A percentile compares a stretch with the other conserved stretches of the same genome.
Conservation (phyloP, 2,797 vertebrate species). For the Pangasius djambal region DNA sequence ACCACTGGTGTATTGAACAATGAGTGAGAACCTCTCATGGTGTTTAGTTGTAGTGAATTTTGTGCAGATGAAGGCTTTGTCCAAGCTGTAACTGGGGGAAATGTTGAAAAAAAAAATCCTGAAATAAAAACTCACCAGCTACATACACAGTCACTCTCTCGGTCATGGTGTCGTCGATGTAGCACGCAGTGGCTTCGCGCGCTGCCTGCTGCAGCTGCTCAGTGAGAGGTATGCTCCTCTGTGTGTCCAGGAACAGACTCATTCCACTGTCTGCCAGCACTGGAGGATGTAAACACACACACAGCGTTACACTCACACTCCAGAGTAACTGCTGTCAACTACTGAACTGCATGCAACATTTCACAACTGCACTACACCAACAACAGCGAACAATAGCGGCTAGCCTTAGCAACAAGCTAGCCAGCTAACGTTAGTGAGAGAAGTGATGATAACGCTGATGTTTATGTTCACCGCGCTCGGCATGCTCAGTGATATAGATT, state of each 20-base stretch:
- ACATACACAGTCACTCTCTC: slow-evolving; percentile 14
- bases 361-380: not conserved
- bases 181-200: slow-evolving; percentile 17
- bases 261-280: not conserved
- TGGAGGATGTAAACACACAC: not conserved
- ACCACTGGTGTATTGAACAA: not conserved
- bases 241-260: slow-evolving; percentile 18
- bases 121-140: slow-evolving; percentile 4
- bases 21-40: not conserved
- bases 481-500: not conserved
- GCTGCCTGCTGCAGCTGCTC: slow-evolving; percentile 19
- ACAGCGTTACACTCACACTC: not conserved
- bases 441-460: not conserved
- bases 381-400: not conserved
- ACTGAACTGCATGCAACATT: not conserved
- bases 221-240: slow-evolving; percentile 1
- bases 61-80: not conserved
- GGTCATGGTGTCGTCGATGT: slow-evolving; percentile 16
- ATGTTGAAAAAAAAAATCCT: not conserved
- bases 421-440: not conserved
- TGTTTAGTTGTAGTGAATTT: not conserved
- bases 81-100: not conserved
- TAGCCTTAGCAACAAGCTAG: slow-evolving; percentile 7
- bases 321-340: too few relatives aligned
- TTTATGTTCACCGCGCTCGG: not conserved